Evolutionary conservation across 2,888 invertebrate species (phyloP), one percentile per base, ranked within the genome.

Genomic region (Candidula unifasciata): DNA sequence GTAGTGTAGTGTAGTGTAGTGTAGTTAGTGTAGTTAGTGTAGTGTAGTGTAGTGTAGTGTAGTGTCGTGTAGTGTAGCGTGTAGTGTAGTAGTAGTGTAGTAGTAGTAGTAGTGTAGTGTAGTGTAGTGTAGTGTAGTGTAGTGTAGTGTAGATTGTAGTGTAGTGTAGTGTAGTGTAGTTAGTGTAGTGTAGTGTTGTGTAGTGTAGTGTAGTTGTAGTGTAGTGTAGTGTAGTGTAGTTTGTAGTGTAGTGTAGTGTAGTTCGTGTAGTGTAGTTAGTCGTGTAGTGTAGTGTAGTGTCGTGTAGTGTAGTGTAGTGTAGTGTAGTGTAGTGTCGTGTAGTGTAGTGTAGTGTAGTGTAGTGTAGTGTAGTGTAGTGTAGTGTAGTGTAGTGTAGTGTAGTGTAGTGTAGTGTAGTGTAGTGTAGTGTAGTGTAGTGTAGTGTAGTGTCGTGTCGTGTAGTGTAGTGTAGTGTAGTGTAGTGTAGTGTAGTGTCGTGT

Each of bases 61-160:
- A n/a, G 74, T 74, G 74, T 74, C 27, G 54, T 74, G 30, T 52
- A 30, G 54, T 74, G 74, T 74, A n/a, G 74, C n/a, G n/a, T 74
- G 74, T 37, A n/a, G 74, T 74, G 74, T 74, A n/a, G 74, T 74
- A n/a, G 74, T 74, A 30, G 74, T 74, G 74, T 74, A 44, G 74
- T 52, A 52, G 74, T 52, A 33, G 74, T 74, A 52, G 3, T 52
- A 30, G 74, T 74, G 74, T 74, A n/a, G 74, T 74, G 74, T 74
- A 33, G 74, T 74, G 74, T 74, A 74, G 74, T 74, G 74, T 74
- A 30, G 52, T 74, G 74, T 74, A 52, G 74, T 74, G 74, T 74
- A 33, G 74, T 74, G 52, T 52, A 44, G 74, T 74, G 74, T 74
- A 37, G 74, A n/a, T n/a, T 74, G 74, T 37, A 21, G 74, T 74